Conservation (phyloP, 2,888 invertebrate genomes). For the Stenodema calcarata region DNA sequence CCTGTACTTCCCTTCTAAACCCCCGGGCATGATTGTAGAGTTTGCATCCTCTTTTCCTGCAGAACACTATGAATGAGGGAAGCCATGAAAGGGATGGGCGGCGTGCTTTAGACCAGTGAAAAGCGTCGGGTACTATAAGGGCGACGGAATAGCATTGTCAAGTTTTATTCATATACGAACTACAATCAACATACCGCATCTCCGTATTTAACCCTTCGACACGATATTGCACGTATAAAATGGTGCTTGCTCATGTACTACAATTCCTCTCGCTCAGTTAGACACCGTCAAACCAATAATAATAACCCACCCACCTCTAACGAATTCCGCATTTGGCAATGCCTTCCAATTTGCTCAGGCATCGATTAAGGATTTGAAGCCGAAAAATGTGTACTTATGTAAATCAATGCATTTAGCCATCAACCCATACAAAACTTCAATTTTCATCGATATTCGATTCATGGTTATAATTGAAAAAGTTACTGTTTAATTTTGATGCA, state of each 20-base stretch:
- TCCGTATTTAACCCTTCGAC: background rate
- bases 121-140: background rate
- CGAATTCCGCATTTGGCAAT: too few species aligned
- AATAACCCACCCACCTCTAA: too few species aligned
- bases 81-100: background rate
- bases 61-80: background rate
- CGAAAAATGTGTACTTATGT: too few species aligned
- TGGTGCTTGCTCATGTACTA: background rate
- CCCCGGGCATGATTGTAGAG: background rate
- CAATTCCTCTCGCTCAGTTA: too few species aligned
- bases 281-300: too few species aligned
- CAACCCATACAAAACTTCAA: too few species aligned
- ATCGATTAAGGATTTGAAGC: too few species aligned
- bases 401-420: too few species aligned
- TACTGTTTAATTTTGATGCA: too few species aligned
- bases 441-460: too few species aligned
- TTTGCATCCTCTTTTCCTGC: background rate
- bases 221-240: background rate
- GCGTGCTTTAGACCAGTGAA: background rate
- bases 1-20: background rate
- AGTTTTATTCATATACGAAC: background rate
- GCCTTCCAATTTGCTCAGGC: too few species aligned
- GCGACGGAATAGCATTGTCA: background rate
- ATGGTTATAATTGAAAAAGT: too few species aligned
- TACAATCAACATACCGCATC: background rate